Conservation (phyloP, 2,797 vertebrate species). For the Hybognathus amarus region DNA sequence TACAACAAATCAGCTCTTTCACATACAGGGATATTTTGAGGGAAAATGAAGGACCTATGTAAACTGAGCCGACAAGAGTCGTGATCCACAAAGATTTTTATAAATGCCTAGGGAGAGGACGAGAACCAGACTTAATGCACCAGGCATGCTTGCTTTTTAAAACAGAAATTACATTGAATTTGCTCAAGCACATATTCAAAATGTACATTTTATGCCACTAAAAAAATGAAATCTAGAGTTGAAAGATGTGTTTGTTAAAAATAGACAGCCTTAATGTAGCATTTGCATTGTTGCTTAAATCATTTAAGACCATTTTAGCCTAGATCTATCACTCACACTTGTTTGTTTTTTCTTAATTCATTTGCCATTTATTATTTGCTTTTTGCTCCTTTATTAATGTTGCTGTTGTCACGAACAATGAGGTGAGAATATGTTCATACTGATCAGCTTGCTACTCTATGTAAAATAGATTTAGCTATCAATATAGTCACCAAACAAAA, state of each 20-base stretch:
- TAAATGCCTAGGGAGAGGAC: constrained; percentile 26
- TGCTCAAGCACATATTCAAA: not conserved
- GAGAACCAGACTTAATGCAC: not conserved
- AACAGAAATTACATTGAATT: not conserved
- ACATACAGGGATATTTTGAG: constrained; percentile 35
- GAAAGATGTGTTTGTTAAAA: constrained; percentile 1
- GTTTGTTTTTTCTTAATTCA: not conserved
- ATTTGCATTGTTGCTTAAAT: constrained; percentile 16
- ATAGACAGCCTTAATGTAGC: not conserved
- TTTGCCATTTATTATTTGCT: not conserved
- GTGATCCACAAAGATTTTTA: constrained; percentile 22
- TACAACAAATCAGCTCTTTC: constrained; percentile 26
- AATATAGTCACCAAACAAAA: constrained; percentile 1
- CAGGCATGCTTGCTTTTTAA: constrained; percentile 21
- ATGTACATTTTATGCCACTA: not conserved
- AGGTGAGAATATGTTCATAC: not conserved
- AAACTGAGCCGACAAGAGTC: constrained; percentile 16
- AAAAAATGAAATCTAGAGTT: not conserved
- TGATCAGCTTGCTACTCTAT: not conserved
- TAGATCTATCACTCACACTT: not conserved
- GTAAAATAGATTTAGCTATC: not conserved
- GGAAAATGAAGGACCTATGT: constrained; percentile 17
- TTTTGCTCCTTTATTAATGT: constrained; percentile 1
- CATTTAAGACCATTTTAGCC: not conserved
- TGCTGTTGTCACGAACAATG: not conserved